A percentile compares a stretch with the other conserved stretches of the same genome.
Evolutionary conservation across 2,888 invertebrate genomes (phyloP).

Genomic region (Papilio elwesi): DNA sequence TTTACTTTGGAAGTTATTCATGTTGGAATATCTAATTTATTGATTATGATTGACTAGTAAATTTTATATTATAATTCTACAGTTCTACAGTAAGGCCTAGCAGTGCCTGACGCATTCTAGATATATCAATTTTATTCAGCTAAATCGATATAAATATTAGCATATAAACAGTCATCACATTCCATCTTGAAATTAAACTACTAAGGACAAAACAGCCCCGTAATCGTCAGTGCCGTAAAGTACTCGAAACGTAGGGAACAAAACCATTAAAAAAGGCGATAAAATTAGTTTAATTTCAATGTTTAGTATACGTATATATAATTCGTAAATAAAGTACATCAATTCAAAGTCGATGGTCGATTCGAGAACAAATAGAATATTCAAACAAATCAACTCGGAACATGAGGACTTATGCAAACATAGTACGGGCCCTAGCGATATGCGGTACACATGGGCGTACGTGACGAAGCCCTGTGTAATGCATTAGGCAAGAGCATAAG

Average conservation of each 20-base stretch:
- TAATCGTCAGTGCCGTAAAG: no score
- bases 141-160: no score
- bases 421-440: slow-evolving; percentile 31
- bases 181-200: no score
- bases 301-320: neutral
- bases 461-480: slow-evolving; percentile 34
- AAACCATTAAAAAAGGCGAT: neutral
- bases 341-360: neutral
- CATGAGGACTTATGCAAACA: slow-evolving; percentile 36
- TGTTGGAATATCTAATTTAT: slow-evolving; percentile 13
- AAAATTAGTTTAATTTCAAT: no score
- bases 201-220: no score
- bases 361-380: slow-evolving; percentile 32
- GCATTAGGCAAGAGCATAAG: slow-evolving; percentile 34
- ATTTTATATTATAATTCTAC: no score
- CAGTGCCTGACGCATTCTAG: no score
- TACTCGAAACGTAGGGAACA: no score
- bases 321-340: neutral
- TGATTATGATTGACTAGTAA: slow-evolving; percentile 10
- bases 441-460: slow-evolving; percentile 33
- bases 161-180: no score
- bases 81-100: no score
- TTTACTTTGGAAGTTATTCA: slow-evolving; percentile 17
- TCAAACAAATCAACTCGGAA: slow-evolving; percentile 33
- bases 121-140: no score